Base-by-base conservation (phyloP, 2,888 invertebrate genomes). In the Keiferia lycopersicella region DNA sequence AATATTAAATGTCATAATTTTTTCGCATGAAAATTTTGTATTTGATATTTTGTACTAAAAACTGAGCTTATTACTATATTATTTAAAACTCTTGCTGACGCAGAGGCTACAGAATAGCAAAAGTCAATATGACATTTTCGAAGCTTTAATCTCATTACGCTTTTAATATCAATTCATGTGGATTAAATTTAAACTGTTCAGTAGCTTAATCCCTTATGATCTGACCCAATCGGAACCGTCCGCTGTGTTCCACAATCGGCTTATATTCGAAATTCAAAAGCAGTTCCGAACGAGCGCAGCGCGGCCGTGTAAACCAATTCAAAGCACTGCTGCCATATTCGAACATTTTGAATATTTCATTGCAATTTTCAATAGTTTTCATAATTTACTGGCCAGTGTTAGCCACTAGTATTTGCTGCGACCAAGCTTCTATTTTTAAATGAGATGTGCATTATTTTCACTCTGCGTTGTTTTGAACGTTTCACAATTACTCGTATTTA, bases 211-310 rank as follows among this genome's bases (percentile, higher is more conserved):
- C 22, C 26, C 11, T 22, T 22, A 12, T 22, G 51, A 45, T 16
- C 22, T 22, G 51, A 45, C 45, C 51, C 51, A 53, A 53, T 53
- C 22, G 51, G 14, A 53, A 26, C 26, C 22, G 4, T 22, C 11
- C 22, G 12, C 20, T 22, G 50, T 58, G 38, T n/a, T 30, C 30
- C 53, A 8, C 30, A 64, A 64, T 64, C 64, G 45, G 60, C 64
- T 64, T 64, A 64, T 39, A 61, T 64, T 50, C 51, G 14, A 26
- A 39, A 16, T 41, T 16, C 10, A 16, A 39, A 39, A 39, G 58
- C 58, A 6, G 11, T 58, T 60, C 59, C 30, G 18, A 64, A 64
- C 22, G 59, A 60, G 64, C 18, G 26, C 41, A 10, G 34, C 34
- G 34, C 34, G 34, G n/a, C 20, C 39, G 16, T 63, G 57, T 48